Evolutionary conservation across 2,797 vertebrate species (phyloP).

Genomic region (Notamacropus eugenii): DNA sequence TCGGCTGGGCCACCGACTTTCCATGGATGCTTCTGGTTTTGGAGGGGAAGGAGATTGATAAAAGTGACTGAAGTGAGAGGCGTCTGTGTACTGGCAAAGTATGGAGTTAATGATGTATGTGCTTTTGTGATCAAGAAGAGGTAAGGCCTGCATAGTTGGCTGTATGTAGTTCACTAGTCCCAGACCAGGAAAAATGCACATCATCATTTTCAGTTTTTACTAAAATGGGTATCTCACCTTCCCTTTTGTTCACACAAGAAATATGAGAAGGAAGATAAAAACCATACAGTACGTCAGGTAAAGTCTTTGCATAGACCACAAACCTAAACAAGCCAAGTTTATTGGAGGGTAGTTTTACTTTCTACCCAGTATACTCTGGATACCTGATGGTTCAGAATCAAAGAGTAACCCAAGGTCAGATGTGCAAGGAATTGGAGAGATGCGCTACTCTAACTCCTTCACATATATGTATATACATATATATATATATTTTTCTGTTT

Average conservation of each 20-base stretch:
- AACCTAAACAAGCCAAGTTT: neutral
- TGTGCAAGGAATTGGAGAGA: slow-evolving; percentile 7
- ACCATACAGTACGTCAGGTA: neutral
- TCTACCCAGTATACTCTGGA: neutral
- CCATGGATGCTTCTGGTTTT: slow-evolving; percentile 21
- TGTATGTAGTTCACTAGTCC: neutral
- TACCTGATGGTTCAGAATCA: neutral
- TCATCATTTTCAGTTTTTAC: neutral
- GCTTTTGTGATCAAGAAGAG: neutral
- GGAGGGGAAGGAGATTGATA: slow-evolving; percentile 18
- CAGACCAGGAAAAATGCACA: neutral
- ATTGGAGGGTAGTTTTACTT: slow-evolving; percentile 22
- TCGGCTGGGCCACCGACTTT: neutral
- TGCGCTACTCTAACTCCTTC: neutral
- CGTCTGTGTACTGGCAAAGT: slow-evolving; percentile 40
- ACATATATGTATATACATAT: too few relatives aligned
- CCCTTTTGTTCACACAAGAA: slow-evolving; percentile 45
- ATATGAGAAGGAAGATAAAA: neutral
- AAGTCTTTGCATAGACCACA: slow-evolving; percentile 1
- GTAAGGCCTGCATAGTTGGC: slow-evolving; percentile 34
- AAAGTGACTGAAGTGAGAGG: slow-evolving; percentile 2
- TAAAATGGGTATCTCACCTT: neutral
- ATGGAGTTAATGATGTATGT: neutral
- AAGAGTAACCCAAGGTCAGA: neutral
- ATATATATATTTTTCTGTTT: neutral